Conservation (phyloP, 2,888 invertebrate genomes). For the Acrobasis suavella region DNA sequence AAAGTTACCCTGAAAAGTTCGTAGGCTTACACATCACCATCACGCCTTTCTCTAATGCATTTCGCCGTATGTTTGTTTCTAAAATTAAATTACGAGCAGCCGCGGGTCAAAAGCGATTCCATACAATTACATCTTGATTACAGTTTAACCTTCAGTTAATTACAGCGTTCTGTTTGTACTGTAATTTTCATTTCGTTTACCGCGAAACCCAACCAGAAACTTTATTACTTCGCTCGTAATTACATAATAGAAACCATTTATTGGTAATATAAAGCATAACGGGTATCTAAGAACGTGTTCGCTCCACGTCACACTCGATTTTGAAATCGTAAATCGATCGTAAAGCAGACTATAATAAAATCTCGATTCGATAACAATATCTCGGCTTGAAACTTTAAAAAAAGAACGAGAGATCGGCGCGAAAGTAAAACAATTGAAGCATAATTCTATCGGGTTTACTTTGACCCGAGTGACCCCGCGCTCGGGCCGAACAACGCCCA, state of each 20-base stretch:
- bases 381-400: constrained; percentile 27
- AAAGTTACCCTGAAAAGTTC: neutral
- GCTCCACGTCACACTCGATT: constrained; percentile 61
- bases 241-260: constrained; percentile 18
- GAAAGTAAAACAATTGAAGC: constrained; percentile 2
- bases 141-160: constrained; percentile 64
- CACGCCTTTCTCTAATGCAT: neutral
- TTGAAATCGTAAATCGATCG: constrained; percentile 52
- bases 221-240: constrained; percentile 16
- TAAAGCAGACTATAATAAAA: constrained; percentile 45
- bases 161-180: constrained; percentile 39
- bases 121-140: constrained; percentile 67
- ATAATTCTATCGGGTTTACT: constrained; percentile 23
- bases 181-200: constrained; percentile 25
- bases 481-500: constrained; percentile 20
- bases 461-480: constrained; percentile 21
- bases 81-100: constrained; percentile 58
- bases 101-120: constrained; percentile 56
- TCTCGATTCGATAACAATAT: constrained; percentile 22
- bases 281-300: constrained; percentile 57
- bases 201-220: constrained; percentile 14
- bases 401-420: constrained; percentile 40
- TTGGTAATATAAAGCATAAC: constrained; percentile 29
- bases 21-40: neutral
- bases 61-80: constrained; percentile 45